Base-by-base conservation (phyloP, 23 tunicate genomes). In the Styela clava region DNA sequence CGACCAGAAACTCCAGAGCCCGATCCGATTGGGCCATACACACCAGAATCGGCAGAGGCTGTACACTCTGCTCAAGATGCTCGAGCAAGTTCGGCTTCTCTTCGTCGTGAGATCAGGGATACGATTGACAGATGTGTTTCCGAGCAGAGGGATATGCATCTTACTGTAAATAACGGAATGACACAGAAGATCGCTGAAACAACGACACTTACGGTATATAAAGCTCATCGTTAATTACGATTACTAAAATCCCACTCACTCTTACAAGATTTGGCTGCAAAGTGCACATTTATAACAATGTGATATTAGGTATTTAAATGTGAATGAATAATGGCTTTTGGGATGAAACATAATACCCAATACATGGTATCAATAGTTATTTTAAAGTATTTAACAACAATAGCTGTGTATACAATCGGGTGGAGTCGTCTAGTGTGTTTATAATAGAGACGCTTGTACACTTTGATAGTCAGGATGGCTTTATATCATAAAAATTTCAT, bases 1-100 rank as follows among this genome's bases (percentile, higher is more conserved):
- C 83, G 83, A 27, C 95, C 95, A 35, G 83, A 77, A 61, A 89
- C 89, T 2, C 95, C 95, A 30, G 97, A 91, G 74, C 90, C 90
- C 0, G 97, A 91, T 72, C 97, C 97, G 20, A 86, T 91, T 82
- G 97, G 97, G 31, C 90, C 90, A 2, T 91, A 82, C 78, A 91
- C 97, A 3, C 97, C 97, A 24, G 97, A 91, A 78, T 90, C 97
- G 0, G 97, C 97, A 0, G 97, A 91, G 77, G 97, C 97, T 44
- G 72, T 91, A 82, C 97, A 86, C 73, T 78, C 87, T 61, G 87
- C 97, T 16, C 24, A 68, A 3, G 90, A 86, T 35, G 90, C 87
- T 33, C 79, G 90, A 20, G 74, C 84, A 26, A 91, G 90, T 36
- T 86, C 90, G 62, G 52, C 82, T 29, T 82, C 90, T 21, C 69